Evolutionary conservation across 2,888 invertebrate genomes (phyloP).

Genomic region (Xestobium rufovillosum): DNA sequence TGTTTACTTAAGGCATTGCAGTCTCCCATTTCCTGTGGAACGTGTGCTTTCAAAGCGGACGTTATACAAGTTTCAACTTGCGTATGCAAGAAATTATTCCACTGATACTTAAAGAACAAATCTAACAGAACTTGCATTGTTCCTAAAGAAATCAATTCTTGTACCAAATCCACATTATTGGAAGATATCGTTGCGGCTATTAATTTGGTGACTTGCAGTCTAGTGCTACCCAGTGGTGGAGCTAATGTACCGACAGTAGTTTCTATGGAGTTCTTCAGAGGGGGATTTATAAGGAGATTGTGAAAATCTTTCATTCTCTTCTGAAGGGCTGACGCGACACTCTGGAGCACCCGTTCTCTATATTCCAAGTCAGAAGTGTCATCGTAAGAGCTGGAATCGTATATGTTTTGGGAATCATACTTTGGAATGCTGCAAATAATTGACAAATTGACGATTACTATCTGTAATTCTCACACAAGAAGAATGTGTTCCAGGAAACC

Average conservation of each 20-base stretch:
- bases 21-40: conserved; percentile 37
- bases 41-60: conserved; percentile 52
- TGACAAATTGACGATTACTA: conserved; percentile 2
- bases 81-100: conserved; percentile 95
- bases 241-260: conserved; percentile 64
- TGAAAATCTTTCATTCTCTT: conserved; percentile 65
- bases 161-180: conserved; percentile 63
- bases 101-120: conserved; percentile 80
- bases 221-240: conserved; percentile 70
- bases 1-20: conserved; percentile 47
- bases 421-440: conserved; percentile 31
- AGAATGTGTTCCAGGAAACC: too few species aligned
- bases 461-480: too few species aligned
- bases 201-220: conserved; percentile 73
- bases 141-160: conserved; percentile 50
- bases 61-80: conserved; percentile 75
- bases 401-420: conserved; percentile 30
- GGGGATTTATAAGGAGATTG: conserved; percentile 60
- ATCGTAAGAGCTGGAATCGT: conserved; percentile 39
- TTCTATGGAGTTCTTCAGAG: conserved; percentile 58
- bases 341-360: conserved; percentile 52
- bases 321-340: conserved; percentile 56
- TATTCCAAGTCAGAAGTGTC: conserved; percentile 49
- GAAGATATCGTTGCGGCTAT: conserved; percentile 68
- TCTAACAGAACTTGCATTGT: conserved; percentile 64